Base-by-base conservation (phyloP, 2,888 invertebrate genomes). In the Oligia strigilis region DNA sequence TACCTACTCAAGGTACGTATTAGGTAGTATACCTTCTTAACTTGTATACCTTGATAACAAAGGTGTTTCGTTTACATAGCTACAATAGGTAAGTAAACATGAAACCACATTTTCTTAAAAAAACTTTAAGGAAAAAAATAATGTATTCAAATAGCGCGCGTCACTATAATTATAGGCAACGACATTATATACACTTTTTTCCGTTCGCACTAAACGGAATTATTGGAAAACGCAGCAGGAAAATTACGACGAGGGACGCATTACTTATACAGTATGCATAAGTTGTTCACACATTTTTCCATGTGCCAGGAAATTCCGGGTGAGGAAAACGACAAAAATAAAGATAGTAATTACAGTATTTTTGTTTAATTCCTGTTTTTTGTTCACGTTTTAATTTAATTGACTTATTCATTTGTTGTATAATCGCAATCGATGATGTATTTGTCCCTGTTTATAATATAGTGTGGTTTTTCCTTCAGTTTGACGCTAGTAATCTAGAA, bases 171-270 rank as follows among this genome's bases (percentile, higher is more conserved):
- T 70, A 29, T 60, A 43, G 60, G 49, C 40, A 72, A 17, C 19
- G 3, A 52, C 36, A 73, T 19, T 40, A 60, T 40, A 62, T 13
- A 52, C 4, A 46, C 14, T 72, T 69, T 70, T 77, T 81, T 72
- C 81, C 81, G 9, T 81, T 77, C 36, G 29, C 67, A 72, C 4
- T 75, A 74, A 77, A 67, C 11, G n/a, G 64, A 75, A 43, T 84
- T 43, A 76, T 72, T 72, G 62, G 69, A 72, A 80, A 73, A 77
- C 52, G 46, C 36, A 66, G 4, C 60, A 85, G 85, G 85, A 83
- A 85, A 85, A 80, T 46, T 29, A 40, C 66, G 43, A 58, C 14
- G 14, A 29, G 29, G 1, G 29, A 55, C 40, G 17, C 40, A 43
- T 49, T 14, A 29, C n/a, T n/a, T 29, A 40, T 74, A 46, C n/a